Percentiles rank a stretch among this genome's conserved stretches.
Evolutionary conservation across 2,888 invertebrate genomes (phyloP).

Genomic region (Notodonta dromedarius): DNA sequence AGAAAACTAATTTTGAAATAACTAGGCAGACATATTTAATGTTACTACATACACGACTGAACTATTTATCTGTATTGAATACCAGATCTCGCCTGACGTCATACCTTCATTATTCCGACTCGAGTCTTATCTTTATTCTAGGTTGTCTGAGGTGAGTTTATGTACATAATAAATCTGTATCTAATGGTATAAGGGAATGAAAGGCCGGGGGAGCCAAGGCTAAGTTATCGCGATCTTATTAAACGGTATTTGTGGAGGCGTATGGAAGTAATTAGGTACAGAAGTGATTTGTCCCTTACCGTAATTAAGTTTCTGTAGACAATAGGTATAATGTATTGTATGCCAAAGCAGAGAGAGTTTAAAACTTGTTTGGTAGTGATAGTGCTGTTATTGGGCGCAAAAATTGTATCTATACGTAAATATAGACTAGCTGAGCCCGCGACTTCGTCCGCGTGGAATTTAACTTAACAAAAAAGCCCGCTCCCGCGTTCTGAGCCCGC

Average conservation of each 20-base stretch:
- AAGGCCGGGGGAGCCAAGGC: not conserved
- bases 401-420: no score
- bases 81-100: constrained; percentile 1
- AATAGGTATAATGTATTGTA: no score
- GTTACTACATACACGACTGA: not conserved
- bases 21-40: not conserved
- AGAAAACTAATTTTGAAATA: no score
- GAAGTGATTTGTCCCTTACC: not conserved
- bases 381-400: no score
- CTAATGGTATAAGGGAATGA: constrained; percentile 7
- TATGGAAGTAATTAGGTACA: not conserved
- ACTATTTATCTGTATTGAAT: constrained; percentile 3
- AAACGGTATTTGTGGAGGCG: not conserved
- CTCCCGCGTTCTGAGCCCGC: no score
- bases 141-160: constrained; percentile 6
- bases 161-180: constrained; percentile 8
- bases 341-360: no score
- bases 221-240: constrained; percentile 1
- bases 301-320: not conserved
- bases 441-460: no score
- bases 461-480: no score
- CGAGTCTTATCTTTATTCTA: constrained; percentile 5
- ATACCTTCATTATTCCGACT: constrained; percentile 1
- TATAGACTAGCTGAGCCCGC: no score
- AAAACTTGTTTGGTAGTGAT: no score